Evolutionary conservation across 2,888 invertebrate species (phyloP), one percentile per base, ranked within the genome.

Genomic region (Idaea aversata): DNA sequence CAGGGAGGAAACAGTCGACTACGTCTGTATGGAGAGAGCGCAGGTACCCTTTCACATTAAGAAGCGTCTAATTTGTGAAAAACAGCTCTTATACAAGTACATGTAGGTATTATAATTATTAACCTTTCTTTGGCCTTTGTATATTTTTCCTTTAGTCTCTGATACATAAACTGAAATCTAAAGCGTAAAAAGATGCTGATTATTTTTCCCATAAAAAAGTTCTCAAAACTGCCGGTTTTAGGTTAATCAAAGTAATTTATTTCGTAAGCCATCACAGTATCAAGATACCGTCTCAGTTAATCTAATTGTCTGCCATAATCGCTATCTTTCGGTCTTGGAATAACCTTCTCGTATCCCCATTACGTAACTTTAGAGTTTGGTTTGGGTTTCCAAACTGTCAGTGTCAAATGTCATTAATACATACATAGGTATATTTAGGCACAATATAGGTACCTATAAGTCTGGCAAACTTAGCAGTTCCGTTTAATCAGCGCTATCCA

Each of bases 251-350:
- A 47, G 47, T 47, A 47, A 47, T 47, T 47, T 47, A 47, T 47
- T 47, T 47, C 13, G 47, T 47, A 47, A 47, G 47, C 47, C 47
- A 47, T 47, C 47, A 47, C 13, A 47, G 47, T 47, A 47, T 13
- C 47, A 47, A 47, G 47, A 47, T 47, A 47, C 47, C 47, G 13
- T 47, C 47, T 47, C 47, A 47, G 47, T 47, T 47, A 47, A 47
- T 47, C 47, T 47, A 47, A 47, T 47, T 47, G 47, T 47, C 47
- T 47, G 10, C 47, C 47, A 47, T 47, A 47, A 47, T 47, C 13
- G 47, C 47, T 47, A 47, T 47, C 47, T 47, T 47, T 47, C 47
- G 47, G 47, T 47, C 47, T 47, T 47, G 47, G 47, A 47, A 47
- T 47, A 47, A 13, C 47, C 47, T 47, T 10, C 47, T 47, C 47